Conservation (phyloP, 2,797 vertebrate species). For the Myotis findleyi region DNA sequence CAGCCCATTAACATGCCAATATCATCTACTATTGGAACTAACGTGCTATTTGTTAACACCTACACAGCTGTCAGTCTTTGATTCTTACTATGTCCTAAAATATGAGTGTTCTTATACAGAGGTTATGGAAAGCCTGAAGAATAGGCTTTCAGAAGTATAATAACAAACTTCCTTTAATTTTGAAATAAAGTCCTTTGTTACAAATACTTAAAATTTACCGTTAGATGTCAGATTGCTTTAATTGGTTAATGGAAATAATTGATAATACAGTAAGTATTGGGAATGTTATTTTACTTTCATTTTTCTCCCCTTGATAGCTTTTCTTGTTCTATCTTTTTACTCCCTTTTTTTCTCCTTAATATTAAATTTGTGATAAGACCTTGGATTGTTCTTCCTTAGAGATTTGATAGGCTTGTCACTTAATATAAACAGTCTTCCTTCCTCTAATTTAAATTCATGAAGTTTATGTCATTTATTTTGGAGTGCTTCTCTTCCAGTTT, state of each 20-base stretch:
- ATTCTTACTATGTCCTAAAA: not conserved
- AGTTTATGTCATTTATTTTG: not conserved
- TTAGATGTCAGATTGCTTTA: not conserved
- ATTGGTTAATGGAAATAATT: conserved; percentile 16
- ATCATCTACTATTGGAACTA: not conserved
- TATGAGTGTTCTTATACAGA: not conserved
- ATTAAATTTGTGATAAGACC: not conserved
- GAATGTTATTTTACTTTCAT: conserved; percentile 42
- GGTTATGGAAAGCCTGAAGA: not conserved
- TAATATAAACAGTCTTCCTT: not conserved
- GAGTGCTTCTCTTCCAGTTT: not conserved
- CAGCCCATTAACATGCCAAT: not conserved
- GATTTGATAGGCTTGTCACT: not conserved
- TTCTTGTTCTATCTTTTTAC: not conserved
- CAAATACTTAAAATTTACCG: conserved; percentile 24
- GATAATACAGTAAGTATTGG: not conserved
- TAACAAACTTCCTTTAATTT: conserved; percentile 31
- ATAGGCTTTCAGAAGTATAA: not conserved
- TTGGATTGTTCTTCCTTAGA: conserved; percentile 12
- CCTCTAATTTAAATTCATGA: not conserved
- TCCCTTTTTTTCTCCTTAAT: not conserved
- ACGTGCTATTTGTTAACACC: not conserved
- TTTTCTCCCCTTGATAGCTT: not conserved
- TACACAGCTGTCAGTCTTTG: not conserved
- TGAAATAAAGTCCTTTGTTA: not conserved